These are phyloP conservation scores for Druon quercuslanigerum DNA, from an alignment of 1,140 invertebrate genomes.

Conservation along the genomic window DNA sequence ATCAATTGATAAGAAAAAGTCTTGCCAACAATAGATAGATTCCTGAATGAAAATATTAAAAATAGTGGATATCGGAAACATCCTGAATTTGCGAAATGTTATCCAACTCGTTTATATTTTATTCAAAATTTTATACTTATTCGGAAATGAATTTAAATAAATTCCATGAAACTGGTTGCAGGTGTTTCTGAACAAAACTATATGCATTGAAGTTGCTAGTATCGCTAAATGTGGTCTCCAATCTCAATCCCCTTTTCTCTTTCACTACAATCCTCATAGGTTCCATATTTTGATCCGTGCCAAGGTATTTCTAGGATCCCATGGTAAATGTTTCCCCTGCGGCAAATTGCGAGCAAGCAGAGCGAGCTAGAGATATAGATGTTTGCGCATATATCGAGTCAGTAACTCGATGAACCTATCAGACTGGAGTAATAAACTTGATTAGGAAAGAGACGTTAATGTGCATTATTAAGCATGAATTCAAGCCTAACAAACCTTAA, in stretches of 20 bases:
- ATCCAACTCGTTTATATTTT: no score
- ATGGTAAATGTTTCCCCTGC: slow-evolving; percentile 9
- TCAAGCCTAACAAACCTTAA: slow-evolving; percentile 38
- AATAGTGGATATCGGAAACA: no score
- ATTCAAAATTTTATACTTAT: no score
- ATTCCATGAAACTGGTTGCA: no score
- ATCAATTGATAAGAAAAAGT: no score
- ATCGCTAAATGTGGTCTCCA: background rate
- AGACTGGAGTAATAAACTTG: slow-evolving; percentile 21
- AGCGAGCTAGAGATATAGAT: slow-evolving; percentile 13
- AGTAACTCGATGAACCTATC: slow-evolving; percentile 25
- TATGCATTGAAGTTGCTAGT: slow-evolving; percentile 14
- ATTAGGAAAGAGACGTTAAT: slow-evolving; percentile 13
- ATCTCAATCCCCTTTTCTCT: slow-evolving; percentile 10
- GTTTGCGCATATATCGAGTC: slow-evolving; percentile 11
- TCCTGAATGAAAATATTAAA: no score
- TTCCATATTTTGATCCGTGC: slow-evolving; percentile 15
- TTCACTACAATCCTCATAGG: background rate
- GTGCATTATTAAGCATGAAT: slow-evolving; percentile 29
- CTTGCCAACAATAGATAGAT: no score
- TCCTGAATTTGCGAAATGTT: no score
- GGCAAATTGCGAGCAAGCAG: slow-evolving; percentile 11
- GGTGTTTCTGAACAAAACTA: slow-evolving; percentile 6
- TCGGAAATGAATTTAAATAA: no score
- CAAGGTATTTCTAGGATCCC: slow-evolving; percentile 23